These are phyloP conservation scores for Cyprinus carpio DNA, from an alignment of 2,113 vertebrate genomes.

Conservation along the genomic window DNA sequence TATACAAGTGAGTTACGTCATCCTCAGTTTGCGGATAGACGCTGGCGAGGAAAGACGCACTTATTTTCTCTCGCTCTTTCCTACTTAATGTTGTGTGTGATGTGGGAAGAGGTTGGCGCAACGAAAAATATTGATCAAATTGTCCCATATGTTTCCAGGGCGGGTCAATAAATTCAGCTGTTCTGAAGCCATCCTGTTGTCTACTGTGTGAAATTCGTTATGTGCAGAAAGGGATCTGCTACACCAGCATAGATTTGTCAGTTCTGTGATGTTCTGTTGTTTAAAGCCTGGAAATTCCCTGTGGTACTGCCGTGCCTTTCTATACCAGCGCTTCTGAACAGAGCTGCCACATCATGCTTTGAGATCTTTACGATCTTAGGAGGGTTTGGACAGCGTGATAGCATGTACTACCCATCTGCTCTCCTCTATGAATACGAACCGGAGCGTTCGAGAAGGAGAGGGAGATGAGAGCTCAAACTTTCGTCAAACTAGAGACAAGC, in stretches of 20 bases:
- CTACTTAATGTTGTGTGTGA: no score
- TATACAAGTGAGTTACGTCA: no score
- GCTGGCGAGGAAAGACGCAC: no score
- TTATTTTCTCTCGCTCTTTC: no score
- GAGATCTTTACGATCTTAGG: slow-evolving; percentile 26
- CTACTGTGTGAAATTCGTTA: no score
- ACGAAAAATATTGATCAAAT: no score
- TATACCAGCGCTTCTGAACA: background rate
- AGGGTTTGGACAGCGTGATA: slow-evolving; percentile 15
- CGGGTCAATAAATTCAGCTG: no score
- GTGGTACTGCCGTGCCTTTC: background rate
- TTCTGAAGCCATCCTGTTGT: no score
- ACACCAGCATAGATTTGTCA: background rate
- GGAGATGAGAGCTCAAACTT: slow-evolving; percentile 45
- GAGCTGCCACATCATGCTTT: slow-evolving; percentile 34
- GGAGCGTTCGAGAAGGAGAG: background rate
- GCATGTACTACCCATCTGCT: background rate
- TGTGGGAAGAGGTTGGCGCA: no score
- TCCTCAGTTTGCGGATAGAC: no score
- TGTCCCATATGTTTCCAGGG: no score
- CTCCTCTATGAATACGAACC: slow-evolving; percentile 20
- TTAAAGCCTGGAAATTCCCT: slow-evolving; percentile 5
- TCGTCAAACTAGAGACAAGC: slow-evolving; percentile 24
- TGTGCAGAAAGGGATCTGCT: no score
- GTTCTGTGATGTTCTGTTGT: slow-evolving; percentile 16